Conservation (phyloP, 2,888 invertebrate genomes). For the Stomorhina lunata region DNA sequence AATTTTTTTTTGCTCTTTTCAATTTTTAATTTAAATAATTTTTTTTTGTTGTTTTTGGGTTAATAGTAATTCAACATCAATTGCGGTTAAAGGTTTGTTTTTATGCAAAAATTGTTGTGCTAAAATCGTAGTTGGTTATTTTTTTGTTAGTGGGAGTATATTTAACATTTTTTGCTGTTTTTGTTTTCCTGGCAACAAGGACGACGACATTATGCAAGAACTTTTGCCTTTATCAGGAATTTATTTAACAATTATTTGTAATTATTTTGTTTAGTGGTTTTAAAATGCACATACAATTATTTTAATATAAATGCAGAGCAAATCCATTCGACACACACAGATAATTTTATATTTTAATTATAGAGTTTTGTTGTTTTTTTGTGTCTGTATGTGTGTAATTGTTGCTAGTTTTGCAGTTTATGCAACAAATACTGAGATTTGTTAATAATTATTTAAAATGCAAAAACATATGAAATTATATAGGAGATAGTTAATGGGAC, state of each 20-base stretch:
- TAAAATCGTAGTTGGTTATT: slow-evolving; percentile 12
- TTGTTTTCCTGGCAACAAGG: neutral
- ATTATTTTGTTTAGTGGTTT: slow-evolving; percentile 64
- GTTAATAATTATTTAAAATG: slow-evolving; percentile 58
- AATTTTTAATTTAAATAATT: slow-evolving; percentile 29
- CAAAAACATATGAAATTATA: neutral
- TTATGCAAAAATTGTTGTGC: neutral
- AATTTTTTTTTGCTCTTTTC: neutral
- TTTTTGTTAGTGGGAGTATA: slow-evolving; percentile 6
- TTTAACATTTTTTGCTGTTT: neutral
- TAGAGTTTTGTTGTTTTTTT: slow-evolving; percentile 18
- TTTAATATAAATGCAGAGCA: neutral
- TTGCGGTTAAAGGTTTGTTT: slow-evolving; percentile 35
- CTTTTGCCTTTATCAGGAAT: slow-evolving; percentile 50
- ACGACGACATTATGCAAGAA: slow-evolving; percentile 27
- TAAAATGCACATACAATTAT: neutral
- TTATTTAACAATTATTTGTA: slow-evolving; percentile 58
- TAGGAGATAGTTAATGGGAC: neutral
- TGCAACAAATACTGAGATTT: slow-evolving; percentile 62
- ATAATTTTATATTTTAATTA: slow-evolving; percentile 60
- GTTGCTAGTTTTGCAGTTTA: slow-evolving; percentile 42
- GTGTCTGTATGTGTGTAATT: neutral
- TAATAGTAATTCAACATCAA: slow-evolving; percentile 52
- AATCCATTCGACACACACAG: neutral
- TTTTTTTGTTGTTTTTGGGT: slow-evolving; percentile 41